Evolutionary conservation across 2,888 invertebrate species (phyloP).

Genomic region (Phyllotreta striolata): DNA sequence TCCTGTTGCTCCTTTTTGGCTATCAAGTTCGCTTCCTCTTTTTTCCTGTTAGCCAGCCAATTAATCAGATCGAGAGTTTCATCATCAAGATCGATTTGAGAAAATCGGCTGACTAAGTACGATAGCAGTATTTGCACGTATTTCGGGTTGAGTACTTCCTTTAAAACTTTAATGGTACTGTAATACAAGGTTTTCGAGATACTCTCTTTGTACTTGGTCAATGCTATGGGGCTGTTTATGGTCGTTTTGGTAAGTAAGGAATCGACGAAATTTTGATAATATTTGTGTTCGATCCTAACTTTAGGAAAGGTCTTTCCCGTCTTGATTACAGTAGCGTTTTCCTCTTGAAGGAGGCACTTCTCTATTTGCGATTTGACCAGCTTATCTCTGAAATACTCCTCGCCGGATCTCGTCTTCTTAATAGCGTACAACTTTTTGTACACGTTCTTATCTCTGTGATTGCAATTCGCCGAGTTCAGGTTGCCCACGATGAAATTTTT

Average conservation of each 20-base stretch:
- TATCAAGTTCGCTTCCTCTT: not conserved
- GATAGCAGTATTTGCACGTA: not conserved
- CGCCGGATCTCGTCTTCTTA: slow-evolving; percentile 43
- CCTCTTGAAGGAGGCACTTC: not conserved
- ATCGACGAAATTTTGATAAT: slow-evolving; percentile 17
- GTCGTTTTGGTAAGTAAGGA: slow-evolving; percentile 2
- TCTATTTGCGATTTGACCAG: slow-evolving; percentile 32
- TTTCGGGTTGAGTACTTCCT: not conserved
- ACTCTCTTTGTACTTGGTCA: slow-evolving; percentile 15
- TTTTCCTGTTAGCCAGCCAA: slow-evolving; percentile 9
- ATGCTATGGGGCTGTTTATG: not conserved
- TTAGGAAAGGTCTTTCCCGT: slow-evolving; percentile 1
- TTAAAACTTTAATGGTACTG: slow-evolving; percentile 11
- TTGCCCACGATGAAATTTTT: slow-evolving; percentile 36
- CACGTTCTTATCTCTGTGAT: slow-evolving; percentile 40
- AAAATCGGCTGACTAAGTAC: not conserved
- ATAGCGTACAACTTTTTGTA: slow-evolving; percentile 45
- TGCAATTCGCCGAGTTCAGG: slow-evolving; percentile 42
- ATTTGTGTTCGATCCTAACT: slow-evolving; percentile 3
- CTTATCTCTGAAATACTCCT: slow-evolving; percentile 39
- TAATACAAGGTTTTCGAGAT: slow-evolving; percentile 8
- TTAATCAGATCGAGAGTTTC: not conserved
- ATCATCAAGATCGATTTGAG: not conserved
- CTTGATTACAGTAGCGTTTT: slow-evolving; percentile 2
- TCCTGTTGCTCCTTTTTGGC: not conserved